These are phyloP conservation scores for Microctonus aethiopoides DNA, from an alignment of 2,888 invertebrate genomes.

Conservation along the genomic window DNA sequence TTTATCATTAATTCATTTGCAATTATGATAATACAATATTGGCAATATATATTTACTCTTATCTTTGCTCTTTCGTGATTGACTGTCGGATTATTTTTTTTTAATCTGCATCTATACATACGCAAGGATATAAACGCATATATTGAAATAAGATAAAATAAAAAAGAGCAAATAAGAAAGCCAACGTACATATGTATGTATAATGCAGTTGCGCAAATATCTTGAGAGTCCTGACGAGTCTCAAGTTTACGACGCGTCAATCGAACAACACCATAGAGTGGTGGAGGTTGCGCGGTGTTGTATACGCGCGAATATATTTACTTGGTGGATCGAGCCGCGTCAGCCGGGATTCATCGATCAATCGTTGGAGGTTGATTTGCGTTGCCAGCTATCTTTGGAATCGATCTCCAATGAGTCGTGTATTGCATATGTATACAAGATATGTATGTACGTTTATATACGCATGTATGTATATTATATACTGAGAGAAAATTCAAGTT, in stretches of 20 bases:
- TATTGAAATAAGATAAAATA: not conserved
- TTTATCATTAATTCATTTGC: constrained; percentile 24
- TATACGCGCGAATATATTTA: constrained; percentile 25
- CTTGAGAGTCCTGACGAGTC: not conserved
- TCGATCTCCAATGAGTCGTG: constrained; percentile 26
- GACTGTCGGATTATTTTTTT: constrained; percentile 24
- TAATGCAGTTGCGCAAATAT: constrained; percentile 26
- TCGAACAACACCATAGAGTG: constrained; percentile 16
- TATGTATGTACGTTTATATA: not conserved
- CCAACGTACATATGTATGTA: not conserved
- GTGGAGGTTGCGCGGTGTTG: not conserved
- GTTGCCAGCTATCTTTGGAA: constrained; percentile 28
- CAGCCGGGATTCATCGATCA: constrained; percentile 35
- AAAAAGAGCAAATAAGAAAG: not conserved
- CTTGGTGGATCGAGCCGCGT: constrained; percentile 23
- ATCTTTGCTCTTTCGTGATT: constrained; percentile 15
- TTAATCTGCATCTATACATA: constrained; percentile 15
- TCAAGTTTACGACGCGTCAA: constrained; percentile 25
- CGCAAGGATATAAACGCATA: constrained; percentile 11
- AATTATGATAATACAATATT: constrained; percentile 26
- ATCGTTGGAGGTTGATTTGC: constrained; percentile 31
- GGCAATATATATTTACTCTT: constrained; percentile 4
- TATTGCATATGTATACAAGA: not conserved
- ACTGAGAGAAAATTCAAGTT: constrained; percentile 27
- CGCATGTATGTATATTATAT: not conserved